Evolutionary conservation across 2,113 vertebrate genomes (phyloP), one percentile per base, ranked within the genome.

Genomic region (Eira barbara): DNA sequence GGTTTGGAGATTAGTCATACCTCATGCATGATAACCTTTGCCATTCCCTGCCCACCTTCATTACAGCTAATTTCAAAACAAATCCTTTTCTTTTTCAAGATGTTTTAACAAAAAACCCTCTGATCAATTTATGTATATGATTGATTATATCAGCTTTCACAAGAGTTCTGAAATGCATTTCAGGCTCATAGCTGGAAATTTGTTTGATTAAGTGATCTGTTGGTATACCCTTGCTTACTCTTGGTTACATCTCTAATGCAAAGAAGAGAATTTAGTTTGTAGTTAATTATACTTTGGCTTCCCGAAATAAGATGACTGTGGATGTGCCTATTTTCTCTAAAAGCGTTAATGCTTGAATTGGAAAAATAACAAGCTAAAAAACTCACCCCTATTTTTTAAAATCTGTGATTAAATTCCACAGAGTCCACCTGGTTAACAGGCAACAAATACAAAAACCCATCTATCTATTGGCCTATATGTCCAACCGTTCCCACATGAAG

Each of bases 41-140:
- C 94, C 49, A 81, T 87, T 96, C 95, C 57, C 85, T 89, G 57
- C 92, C 89, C 61, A 79, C 89, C 80, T 87, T 89, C 96, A 18
- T 96, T 42, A 93, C 36, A 92, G 71, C 36, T 96, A 90, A 88
- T 95, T 97, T 83, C 61, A 94, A 88, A 89, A 91, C 76, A 97
- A 98, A 98, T 96, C 27, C 0, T 17, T 6, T 83, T 98, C 21
- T 96, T 98, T 91, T 92, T 63, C 21, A 83, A 97, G 71, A 59
- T 21, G 65, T 81, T 59, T 87, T 49, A 73, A 31, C 36, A 36
- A 23, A 57, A 76, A 84, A 89, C 11, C 1, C 31, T 79, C 34
- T 96, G 42, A 3, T 45, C 52, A 88, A 36, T 84, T 95, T 69
- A 55, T 23, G 39, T 45, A 85, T 14, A 4, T 85, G n/a, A 36